phyloP scores from a whole-genome alignment of 2,113 vertebrate genomes.

The Smithornis capensis region DNA sequence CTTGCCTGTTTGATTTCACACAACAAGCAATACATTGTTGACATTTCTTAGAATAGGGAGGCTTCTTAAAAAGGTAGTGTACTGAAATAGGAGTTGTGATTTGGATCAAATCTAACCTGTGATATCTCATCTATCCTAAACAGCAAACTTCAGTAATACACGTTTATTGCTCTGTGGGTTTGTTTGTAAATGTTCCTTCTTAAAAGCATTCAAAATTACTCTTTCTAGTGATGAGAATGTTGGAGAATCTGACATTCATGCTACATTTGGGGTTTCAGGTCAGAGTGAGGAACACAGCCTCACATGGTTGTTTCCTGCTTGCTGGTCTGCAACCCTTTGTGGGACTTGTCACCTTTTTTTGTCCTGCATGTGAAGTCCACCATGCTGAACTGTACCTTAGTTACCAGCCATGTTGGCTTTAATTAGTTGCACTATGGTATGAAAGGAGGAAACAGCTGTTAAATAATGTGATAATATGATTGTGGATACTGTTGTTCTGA shows the following conservation, averaged over 20 bases:
- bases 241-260: background rate
- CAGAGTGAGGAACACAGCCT: background rate
- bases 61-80: background rate
- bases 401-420: background rate
- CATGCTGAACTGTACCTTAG: fast-evolving
- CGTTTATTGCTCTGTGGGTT: background rate
- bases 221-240: background rate
- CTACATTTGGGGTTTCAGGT: background rate
- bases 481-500: background rate
- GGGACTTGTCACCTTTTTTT: background rate
- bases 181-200: background rate
- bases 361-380: fast-evolving
- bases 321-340: background rate
- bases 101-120: background rate
- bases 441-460: background rate
- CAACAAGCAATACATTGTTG: background rate
- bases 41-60: background rate
- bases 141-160: background rate
- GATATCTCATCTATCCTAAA: background rate
- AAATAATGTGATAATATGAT: background rate
- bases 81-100: background rate
- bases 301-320: fast-evolving
- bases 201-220: background rate
- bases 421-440: background rate
- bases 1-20: background rate